Conservation (phyloP, 2,797 vertebrate genomes). For the Sebastes taczanowskii region DNA sequence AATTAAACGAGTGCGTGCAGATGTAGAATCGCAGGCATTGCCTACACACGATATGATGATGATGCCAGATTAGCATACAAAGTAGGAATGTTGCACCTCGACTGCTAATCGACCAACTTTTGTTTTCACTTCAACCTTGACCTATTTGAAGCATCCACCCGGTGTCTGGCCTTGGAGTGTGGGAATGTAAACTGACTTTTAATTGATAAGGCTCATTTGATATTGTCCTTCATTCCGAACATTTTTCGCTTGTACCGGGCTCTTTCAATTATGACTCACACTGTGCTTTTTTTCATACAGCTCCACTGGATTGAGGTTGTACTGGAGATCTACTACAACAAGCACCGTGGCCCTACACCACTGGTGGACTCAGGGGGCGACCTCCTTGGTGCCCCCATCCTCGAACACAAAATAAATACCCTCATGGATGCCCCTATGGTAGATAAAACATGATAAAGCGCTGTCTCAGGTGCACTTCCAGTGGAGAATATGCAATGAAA, state of each 20-base stretch:
- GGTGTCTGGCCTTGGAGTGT: constrained; percentile 63
- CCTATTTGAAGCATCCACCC: constrained; percentile 75
- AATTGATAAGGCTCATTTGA: constrained; percentile 78
- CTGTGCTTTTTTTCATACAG: constrained; percentile 45
- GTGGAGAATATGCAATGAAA: too few relatives aligned
- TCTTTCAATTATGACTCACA: constrained; percentile 57
- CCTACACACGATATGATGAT: constrained; percentile 74
- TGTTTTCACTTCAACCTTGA: constrained; percentile 82
- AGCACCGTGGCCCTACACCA: background rate
- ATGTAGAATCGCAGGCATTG: constrained; percentile 75
- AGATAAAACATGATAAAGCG: too few relatives aligned
- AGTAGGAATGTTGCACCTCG: constrained; percentile 80
- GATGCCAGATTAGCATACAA: constrained; percentile 80
- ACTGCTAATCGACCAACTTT: constrained; percentile 86
- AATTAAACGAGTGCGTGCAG: constrained; percentile 82
- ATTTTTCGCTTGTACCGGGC: constrained; percentile 56
- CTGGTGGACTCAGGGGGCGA: too few relatives aligned
- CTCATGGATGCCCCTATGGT: too few relatives aligned
- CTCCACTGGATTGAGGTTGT: constrained; percentile 47
- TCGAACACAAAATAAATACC: too few relatives aligned
- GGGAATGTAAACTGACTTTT: constrained; percentile 73
- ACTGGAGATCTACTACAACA: constrained; percentile 9
- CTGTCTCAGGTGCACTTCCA: too few relatives aligned
- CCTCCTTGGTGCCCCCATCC: too few relatives aligned
- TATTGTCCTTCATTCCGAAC: constrained; percentile 74